These are phyloP conservation scores for Ramphastos sulfuratus DNA, from an alignment of 2,113 vertebrate genomes.

Conservation along the genomic window DNA sequence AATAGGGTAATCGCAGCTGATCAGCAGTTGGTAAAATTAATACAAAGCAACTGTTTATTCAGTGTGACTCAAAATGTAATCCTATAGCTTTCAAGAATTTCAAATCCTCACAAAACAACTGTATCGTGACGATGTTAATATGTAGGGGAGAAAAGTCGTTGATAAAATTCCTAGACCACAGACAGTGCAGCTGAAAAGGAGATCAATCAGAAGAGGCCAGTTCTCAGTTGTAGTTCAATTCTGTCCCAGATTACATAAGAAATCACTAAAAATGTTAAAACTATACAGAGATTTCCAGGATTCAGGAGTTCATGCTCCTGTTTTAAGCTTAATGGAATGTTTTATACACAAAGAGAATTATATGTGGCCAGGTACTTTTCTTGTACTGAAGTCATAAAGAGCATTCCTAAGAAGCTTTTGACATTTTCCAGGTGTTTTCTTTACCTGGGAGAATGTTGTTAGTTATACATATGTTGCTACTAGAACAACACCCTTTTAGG, in stretches of 20 bases:
- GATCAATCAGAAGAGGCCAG: not conserved
- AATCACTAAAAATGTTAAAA: not conserved
- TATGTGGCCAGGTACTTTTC: not conserved
- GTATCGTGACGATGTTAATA: not conserved
- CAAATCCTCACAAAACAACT: not conserved
- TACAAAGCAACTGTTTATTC: conserved; percentile 20
- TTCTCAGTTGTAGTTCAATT: not conserved
- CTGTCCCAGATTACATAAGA: not conserved
- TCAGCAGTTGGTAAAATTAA: conserved; percentile 55
- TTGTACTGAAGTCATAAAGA: not conserved
- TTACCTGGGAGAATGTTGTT: not conserved
- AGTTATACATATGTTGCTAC: not conserved
- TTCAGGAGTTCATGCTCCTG: not conserved
- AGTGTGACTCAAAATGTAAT: not conserved
- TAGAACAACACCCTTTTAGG: not conserved
- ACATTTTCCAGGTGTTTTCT: not conserved
- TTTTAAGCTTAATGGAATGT: not conserved
- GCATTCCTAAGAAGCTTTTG: not conserved
- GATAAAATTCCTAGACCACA: not conserved
- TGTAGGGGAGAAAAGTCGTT: not conserved
- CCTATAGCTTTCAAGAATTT: not conserved
- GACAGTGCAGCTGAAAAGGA: not conserved
- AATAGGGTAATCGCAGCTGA: conserved; percentile 9
- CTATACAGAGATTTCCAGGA: not conserved
- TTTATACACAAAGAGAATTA: not conserved